These are phyloP conservation scores for Oncorhynchus kisutch DNA, from an alignment of 2,113 vertebrate genomes.

Conservation along the genomic window DNA sequence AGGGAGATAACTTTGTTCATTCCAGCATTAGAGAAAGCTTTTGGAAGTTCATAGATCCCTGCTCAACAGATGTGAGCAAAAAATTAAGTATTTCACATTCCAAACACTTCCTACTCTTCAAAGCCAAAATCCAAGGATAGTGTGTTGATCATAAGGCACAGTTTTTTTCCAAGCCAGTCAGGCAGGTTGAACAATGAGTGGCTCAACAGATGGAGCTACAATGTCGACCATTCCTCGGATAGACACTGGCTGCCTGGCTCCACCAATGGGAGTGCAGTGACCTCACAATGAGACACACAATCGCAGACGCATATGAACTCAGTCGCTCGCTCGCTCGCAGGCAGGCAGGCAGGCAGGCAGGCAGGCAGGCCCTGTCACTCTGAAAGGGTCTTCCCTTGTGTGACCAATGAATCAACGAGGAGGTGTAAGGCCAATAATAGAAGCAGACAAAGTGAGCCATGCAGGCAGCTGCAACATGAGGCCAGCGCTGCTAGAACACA, in stretches of 20 bases:
- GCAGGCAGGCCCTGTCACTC: conserved; percentile 37
- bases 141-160: conserved; percentile 2
- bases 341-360: too few species aligned
- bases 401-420: conserved; percentile 90
- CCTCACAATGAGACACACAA: conserved; percentile 85
- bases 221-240: conserved; percentile 88
- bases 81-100: not conserved
- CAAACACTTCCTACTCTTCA: not conserved
- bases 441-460: conserved; percentile 84
- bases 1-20: conserved; percentile 23
- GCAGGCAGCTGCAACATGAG: conserved; percentile 92
- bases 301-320: conserved; percentile 83
- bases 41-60: conserved; percentile 2
- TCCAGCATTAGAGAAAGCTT: conserved; percentile 15
- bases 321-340: too few species aligned
- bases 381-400: conserved; percentile 81
- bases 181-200: conserved; percentile 85
- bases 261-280: conserved; percentile 80
- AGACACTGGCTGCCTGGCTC: conserved; percentile 61
- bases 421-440: conserved; percentile 87
- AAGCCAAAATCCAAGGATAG: conserved; percentile 23
- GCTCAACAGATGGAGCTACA: conserved; percentile 94
- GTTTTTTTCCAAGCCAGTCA: conserved; percentile 75
- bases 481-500: conserved; percentile 83
- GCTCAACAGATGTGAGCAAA: not conserved